Conservation (phyloP, 1,140 invertebrate species). For the Bombus waltoni region DNA sequence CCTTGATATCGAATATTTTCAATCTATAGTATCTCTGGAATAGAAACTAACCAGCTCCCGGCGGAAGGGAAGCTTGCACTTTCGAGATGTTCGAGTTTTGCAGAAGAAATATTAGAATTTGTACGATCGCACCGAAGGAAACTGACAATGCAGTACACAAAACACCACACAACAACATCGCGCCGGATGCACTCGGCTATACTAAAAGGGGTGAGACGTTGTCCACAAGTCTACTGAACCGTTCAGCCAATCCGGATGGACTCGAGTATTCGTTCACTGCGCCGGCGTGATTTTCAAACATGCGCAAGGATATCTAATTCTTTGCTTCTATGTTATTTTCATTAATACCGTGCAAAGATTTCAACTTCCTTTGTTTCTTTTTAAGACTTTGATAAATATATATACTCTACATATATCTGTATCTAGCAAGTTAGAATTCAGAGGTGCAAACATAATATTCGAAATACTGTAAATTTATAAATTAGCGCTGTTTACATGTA, state of each 20-base stretch:
- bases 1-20: background rate
- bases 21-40: background rate
- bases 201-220: background rate
- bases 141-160: conserved; percentile 59
- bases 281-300: background rate
- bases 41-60: conserved; percentile 73
- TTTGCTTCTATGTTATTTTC: background rate
- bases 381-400: background rate
- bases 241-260: background rate
- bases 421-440: background rate
- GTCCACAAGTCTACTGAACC: background rate
- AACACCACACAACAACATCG: conserved; percentile 74
- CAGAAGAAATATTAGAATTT: conserved; percentile 61
- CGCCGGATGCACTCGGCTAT: conserved; percentile 69
- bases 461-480: background rate
- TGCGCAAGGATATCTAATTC: background rate
- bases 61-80: conserved; percentile 73
- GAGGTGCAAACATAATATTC: background rate
- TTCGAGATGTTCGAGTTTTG: conserved; percentile 55
- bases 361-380: background rate
- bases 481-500: background rate
- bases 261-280: background rate
- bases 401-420: background rate
- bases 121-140: conserved; percentile 59
- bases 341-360: no score